Evolutionary conservation across 2,797 vertebrate genomes (phyloP), one percentile per base, ranked within the genome.

Genomic region (Xerus rutilus): DNA sequence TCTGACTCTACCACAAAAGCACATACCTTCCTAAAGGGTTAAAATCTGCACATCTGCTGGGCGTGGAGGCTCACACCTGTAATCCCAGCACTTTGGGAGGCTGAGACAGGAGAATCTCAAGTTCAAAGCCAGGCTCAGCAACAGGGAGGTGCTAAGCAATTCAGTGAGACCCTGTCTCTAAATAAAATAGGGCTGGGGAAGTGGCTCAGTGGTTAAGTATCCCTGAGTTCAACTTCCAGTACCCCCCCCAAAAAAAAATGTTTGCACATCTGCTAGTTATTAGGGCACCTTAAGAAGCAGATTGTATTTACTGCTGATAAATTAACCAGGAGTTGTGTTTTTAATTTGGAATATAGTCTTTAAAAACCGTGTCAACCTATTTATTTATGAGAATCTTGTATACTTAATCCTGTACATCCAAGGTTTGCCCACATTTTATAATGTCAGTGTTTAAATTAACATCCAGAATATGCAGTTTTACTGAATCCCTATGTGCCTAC

Each of bases 361-460:
- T 76, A 3, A 18, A 13, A 25, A 72, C 59, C 1, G 25, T 89
- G 85, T 74, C 45, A 73, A 78, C 47, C 32, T 70, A 12, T 64
- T 5, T 54, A 7, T 94, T 84, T 86, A 35, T 89, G 70, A 90
- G 47, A 20, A 94, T 62, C 52, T 91, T 72, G 21, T 30, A 14
- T 69, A 77, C 23, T 90, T 59, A 77, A 45, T 49, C 76, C 25
- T 94, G 30, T 11, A 3, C n/a, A 57, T 54, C 70, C 67, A 81
- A 76, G 49, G 15, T 30, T 87, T 43, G 35, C 54, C 35, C 92
- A n/a, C n/a, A 87, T 82, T 95, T 96, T 77, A 30, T 47, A 57
- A 90, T 52, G 25, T 85, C 57, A 64, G 3, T 65, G 5, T 7
- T 83, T 59, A 35, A 59, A 86, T 74, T 89, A 32, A 30, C 8